phyloP scores from a whole-genome alignment of 2,888 invertebrate genomes.

The Ormyrus pomaceus region DNA sequence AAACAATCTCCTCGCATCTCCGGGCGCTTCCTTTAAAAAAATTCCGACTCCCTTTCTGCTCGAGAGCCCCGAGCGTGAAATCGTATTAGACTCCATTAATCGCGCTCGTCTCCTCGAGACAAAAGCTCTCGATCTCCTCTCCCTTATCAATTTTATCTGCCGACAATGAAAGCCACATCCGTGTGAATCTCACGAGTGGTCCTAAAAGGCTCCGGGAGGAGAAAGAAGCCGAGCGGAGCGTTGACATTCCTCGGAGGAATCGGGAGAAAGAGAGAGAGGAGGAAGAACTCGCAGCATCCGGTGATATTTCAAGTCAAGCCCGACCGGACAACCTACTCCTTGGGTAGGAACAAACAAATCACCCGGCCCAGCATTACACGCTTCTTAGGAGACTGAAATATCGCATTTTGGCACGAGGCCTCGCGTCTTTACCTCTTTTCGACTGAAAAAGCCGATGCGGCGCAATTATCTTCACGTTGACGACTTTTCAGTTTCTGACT shows the following conservation, averaged over 20 bases:
- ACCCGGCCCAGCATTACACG: conserved; percentile 70
- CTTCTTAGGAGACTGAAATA: conserved; percentile 70
- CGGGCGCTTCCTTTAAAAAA: not conserved
- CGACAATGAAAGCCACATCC: conserved; percentile 49
- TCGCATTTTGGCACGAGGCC: conserved; percentile 67
- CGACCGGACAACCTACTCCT: conserved; percentile 54
- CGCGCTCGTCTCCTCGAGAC: conserved; percentile 20
- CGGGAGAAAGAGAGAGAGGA: conserved; percentile 15
- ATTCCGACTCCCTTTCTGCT: not conserved
- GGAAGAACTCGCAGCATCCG: conserved; percentile 64
- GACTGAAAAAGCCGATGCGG: not conserved
- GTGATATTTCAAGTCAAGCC: conserved; percentile 66
- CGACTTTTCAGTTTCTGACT: conserved; percentile 11
- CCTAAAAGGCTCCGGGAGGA: not conserved
- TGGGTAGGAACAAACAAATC: conserved; percentile 70
- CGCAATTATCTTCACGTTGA: not conserved
- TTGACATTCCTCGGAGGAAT: conserved; percentile 48
- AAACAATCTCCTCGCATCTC: conserved; percentile 16
- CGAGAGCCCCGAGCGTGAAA: conserved; percentile 17
- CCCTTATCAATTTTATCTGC: conserved; percentile 52
- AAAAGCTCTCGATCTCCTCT: conserved; percentile 32
- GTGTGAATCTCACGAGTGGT: conserved; percentile 52
- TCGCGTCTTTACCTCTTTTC: not conserved
- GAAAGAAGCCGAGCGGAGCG: conserved; percentile 28
- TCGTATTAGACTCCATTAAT: conserved; percentile 45